These are phyloP conservation scores for Corythoichthys intestinalis DNA, from an alignment of 2,113 vertebrate genomes.

Conservation along the genomic window DNA sequence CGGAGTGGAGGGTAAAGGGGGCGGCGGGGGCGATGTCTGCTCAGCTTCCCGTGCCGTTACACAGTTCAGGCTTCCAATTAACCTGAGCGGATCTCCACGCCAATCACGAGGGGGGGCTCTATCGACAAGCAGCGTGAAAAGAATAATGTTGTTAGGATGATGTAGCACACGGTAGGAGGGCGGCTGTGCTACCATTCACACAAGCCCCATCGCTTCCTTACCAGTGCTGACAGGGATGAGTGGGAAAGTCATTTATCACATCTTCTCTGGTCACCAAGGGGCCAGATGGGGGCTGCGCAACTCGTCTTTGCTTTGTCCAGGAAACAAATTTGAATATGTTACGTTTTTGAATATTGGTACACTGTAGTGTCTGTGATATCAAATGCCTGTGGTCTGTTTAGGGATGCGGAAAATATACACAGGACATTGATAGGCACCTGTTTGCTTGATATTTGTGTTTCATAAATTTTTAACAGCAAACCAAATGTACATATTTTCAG, in stretches of 20 bases:
- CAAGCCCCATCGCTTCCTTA: background rate
- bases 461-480: too few relatives aligned
- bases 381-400: too few relatives aligned
- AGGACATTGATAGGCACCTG: too few relatives aligned
- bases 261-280: constrained; percentile 71
- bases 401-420: too few relatives aligned
- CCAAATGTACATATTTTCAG: too few relatives aligned
- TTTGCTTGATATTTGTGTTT: too few relatives aligned
- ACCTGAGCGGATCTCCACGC: constrained; percentile 76
- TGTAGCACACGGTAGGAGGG: constrained; percentile 71
- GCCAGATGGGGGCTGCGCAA: constrained; percentile 49
- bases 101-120: constrained; percentile 70
- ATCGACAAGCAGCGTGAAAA: constrained; percentile 78
- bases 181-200: constrained; percentile 27
- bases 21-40: constrained; percentile 70
- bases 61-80: constrained; percentile 82
- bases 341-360: constrained; percentile 19
- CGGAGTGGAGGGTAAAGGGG: background rate
- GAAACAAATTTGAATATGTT: constrained; percentile 29
- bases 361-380: too few relatives aligned
- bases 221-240: constrained; percentile 69
- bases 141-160: constrained; percentile 78
- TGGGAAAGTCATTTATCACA: constrained; percentile 80
- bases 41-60: constrained; percentile 76
- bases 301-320: constrained; percentile 30